phyloP scores from a whole-genome alignment of 2,888 invertebrate species.

The Drosophila lutescens region DNA sequence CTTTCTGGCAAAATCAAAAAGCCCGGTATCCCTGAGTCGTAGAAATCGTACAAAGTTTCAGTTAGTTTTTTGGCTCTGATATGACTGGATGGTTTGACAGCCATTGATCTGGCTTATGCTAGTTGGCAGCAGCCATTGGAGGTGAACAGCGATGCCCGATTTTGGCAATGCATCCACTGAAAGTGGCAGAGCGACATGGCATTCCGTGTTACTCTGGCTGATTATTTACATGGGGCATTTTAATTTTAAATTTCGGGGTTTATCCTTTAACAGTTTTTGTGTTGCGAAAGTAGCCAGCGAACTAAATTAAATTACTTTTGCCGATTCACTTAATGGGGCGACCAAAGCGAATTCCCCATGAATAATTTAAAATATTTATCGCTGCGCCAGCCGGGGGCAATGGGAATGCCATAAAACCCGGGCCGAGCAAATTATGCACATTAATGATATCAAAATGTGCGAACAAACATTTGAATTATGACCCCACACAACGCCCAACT shows the following conservation, averaged over 20 bases:
- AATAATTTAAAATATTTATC: constrained; percentile 42
- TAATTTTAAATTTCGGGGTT: neutral
- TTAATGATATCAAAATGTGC: constrained; percentile 70
- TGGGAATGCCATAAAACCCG: constrained; percentile 17
- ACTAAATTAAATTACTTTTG: constrained; percentile 33
- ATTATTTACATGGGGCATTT: constrained; percentile 7
- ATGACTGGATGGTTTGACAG: constrained; percentile 52
- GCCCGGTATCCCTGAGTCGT: neutral
- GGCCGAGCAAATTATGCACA: constrained; percentile 56
- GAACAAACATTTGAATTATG: constrained; percentile 69
- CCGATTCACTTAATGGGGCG: constrained; percentile 24
- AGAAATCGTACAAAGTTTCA: neutral
- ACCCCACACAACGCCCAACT: constrained; percentile 32
- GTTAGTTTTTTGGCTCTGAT: constrained; percentile 30
- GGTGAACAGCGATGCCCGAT: constrained; percentile 39
- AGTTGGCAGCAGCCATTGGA: constrained; percentile 51
- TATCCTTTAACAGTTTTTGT: constrained; percentile 1
- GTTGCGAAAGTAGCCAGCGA: constrained; percentile 13
- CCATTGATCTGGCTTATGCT: constrained; percentile 58
- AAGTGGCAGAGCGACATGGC: constrained; percentile 42
- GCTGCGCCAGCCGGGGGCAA: constrained; percentile 20
- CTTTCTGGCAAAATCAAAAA: neutral
- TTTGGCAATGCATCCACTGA: constrained; percentile 42
- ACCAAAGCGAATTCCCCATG: constrained; percentile 28
- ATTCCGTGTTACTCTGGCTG: constrained; percentile 34